Conservation (phyloP, 2,797 vertebrate genomes). For the Enteromius anoplus region DNA sequence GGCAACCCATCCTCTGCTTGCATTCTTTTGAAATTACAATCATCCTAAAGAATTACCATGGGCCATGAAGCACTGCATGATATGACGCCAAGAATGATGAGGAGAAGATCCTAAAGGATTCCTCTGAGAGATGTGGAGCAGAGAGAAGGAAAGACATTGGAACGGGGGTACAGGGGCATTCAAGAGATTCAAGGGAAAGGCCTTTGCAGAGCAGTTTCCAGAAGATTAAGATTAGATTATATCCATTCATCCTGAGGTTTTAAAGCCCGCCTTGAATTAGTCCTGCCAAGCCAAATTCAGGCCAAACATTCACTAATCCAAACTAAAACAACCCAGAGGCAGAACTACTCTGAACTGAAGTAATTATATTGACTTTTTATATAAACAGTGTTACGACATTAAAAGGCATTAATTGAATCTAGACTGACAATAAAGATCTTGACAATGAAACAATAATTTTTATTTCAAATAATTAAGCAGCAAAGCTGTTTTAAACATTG, state of each 20-base stretch:
- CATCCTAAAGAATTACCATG: constrained; percentile 67
- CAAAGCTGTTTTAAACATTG: background rate
- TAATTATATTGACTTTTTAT: background rate
- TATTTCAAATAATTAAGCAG: background rate
- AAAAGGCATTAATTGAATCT: too few relatives aligned
- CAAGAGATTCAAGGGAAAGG: constrained; percentile 14
- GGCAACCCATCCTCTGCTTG: constrained; percentile 60
- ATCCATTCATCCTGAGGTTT: constrained; percentile 58
- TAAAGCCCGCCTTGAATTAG: constrained; percentile 34
- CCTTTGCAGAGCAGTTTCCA: constrained; percentile 65
- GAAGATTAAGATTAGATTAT: constrained; percentile 67
- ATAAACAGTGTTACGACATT: too few relatives aligned
- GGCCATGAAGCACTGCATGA: constrained; percentile 65
- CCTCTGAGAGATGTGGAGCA: constrained; percentile 35
- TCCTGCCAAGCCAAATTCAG: constrained; percentile 52
- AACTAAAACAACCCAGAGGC: constrained; percentile 7
- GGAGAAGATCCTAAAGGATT: constrained; percentile 48
- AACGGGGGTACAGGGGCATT: background rate
- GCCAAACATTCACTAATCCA: constrained; percentile 29
- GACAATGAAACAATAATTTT: background rate
- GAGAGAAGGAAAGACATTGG: constrained; percentile 11
- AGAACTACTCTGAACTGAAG: background rate
- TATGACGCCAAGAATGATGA: constrained; percentile 58
- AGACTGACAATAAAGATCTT: too few relatives aligned
- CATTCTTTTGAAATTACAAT: constrained; percentile 72